These are phyloP conservation scores for Leptopilina drosophilae DNA, from an alignment of 2,888 invertebrate species.

Conservation along the genomic window DNA sequence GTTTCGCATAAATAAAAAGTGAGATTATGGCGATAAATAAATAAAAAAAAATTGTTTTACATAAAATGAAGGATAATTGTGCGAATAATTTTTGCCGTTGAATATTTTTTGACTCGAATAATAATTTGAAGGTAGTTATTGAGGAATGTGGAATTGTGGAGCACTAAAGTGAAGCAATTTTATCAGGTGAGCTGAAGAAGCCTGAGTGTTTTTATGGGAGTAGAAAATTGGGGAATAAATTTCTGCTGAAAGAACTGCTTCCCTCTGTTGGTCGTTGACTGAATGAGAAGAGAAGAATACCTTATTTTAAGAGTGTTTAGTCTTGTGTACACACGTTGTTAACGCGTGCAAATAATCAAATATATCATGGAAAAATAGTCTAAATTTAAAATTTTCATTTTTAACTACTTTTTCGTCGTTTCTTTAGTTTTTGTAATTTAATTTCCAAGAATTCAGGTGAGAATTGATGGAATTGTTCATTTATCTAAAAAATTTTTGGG, in stretches of 20 bases:
- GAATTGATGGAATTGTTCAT: no score
- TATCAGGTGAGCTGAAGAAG: background rate
- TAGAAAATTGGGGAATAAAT: slow-evolving; percentile 3
- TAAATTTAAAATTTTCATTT: background rate
- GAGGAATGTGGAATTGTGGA: slow-evolving; percentile 26
- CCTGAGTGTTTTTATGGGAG: background rate
- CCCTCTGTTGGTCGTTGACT: background rate
- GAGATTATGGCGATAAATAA: no score
- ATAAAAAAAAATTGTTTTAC: no score
- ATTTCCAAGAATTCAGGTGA: no score
- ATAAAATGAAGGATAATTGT: background rate
- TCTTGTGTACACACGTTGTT: background rate
- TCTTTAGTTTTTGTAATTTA: no score
- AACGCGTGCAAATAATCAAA: background rate
- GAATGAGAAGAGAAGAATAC: background rate
- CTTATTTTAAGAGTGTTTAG: background rate
- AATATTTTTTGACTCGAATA: background rate
- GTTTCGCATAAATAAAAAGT: no score
- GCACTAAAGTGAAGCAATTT: background rate
- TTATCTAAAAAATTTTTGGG: no score
- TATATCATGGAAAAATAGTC: background rate
- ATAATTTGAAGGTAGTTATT: background rate
- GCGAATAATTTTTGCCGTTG: background rate
- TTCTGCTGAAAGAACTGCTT: slow-evolving; percentile 13
- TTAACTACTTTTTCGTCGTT: background rate